Evolutionary conservation across 2,113 vertebrate species (phyloP).

Genomic region (Phoxinus phoxinus): DNA sequence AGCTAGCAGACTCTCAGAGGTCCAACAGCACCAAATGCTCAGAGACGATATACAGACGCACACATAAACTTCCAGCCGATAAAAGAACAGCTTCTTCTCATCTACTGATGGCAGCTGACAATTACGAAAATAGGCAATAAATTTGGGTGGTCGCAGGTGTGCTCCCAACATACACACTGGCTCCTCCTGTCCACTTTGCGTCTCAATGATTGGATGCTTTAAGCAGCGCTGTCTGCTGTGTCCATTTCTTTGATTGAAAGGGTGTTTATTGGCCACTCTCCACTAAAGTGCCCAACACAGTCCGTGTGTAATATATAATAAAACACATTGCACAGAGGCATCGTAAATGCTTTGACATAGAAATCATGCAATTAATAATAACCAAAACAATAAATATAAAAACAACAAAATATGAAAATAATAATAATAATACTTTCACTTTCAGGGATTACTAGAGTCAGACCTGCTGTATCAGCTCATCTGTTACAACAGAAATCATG

Average conservation of each 20-base stretch:
- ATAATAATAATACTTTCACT: background rate
- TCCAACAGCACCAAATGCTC: background rate
- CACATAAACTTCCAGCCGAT: slow-evolving; percentile 19
- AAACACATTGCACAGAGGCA: too few relatives aligned
- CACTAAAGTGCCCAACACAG: background rate
- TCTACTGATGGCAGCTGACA: slow-evolving; percentile 39
- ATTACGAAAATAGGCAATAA: slow-evolving; percentile 31
- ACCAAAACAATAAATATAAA: background rate
- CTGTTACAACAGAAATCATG: slow-evolving; percentile 8
- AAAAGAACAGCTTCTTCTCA: slow-evolving; percentile 26
- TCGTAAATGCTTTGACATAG: background rate
- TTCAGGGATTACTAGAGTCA: background rate
- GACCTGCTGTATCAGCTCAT: slow-evolving; percentile 6
- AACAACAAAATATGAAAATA: background rate
- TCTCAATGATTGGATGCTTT: slow-evolving; percentile 36
- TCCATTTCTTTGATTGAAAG: slow-evolving; percentile 49
- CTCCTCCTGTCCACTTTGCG: background rate
- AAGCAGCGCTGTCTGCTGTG: slow-evolving; percentile 40
- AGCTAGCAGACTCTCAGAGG: background rate
- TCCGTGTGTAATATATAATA: background rate
- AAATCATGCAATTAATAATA: background rate
- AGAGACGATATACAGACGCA: slow-evolving; percentile 21
- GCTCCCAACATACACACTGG: background rate
- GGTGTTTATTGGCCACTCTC: slow-evolving; percentile 3
- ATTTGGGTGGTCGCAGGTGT: slow-evolving; percentile 33